Base-by-base conservation (phyloP, 2,888 invertebrate species). In the Hemistola chrysoprasaria region DNA sequence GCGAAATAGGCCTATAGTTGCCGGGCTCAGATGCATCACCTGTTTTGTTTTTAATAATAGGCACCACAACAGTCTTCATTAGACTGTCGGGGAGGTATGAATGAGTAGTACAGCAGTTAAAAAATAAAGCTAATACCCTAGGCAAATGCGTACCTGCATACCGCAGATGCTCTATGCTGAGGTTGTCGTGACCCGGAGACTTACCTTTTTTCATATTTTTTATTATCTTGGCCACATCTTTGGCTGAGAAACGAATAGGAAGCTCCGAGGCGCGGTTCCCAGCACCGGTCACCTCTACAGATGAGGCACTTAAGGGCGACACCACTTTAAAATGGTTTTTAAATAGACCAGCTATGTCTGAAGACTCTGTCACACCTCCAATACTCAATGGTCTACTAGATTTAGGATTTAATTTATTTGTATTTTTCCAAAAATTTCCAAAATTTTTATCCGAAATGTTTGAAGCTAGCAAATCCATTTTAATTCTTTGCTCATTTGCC, bases 1-100 rank as follows among this genome's bases (percentile, higher is more conserved):
- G 11, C 1, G 49, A 49, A 4, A 52, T 47, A 1, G 50, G 55
- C 8, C 53, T 40, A 28, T 56, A 59, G 31, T 59, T 55, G 2
- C 4, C 16, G 3, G 6, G 10, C 24, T 48, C 48, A 1, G 33
- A 34, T 2, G 29, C 8, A 38, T 54, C 54, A 8, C 48, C 53
- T 1, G 54, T 52, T 25, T 38, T 48, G 26, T 53, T 53, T 41
- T 56, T 56, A 3, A 50, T 29, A 5, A 56, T 43, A 0, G 53
- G 54, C 5, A 56, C 46, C 1, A 57, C 48, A 6, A 51, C 10
- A 3, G 51, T 55, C 8, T 20, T 31, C 24, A 43, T 38, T n/a
- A 39, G 7, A 1, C 25, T 6, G 0, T 9, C 2, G 0, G 42
- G 42, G 10, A 43, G 1, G 7, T 49, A 41, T 8, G 22, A 38